Evolutionary conservation across 2,113 vertebrate genomes (phyloP).

Genomic region (Passer montanus): DNA sequence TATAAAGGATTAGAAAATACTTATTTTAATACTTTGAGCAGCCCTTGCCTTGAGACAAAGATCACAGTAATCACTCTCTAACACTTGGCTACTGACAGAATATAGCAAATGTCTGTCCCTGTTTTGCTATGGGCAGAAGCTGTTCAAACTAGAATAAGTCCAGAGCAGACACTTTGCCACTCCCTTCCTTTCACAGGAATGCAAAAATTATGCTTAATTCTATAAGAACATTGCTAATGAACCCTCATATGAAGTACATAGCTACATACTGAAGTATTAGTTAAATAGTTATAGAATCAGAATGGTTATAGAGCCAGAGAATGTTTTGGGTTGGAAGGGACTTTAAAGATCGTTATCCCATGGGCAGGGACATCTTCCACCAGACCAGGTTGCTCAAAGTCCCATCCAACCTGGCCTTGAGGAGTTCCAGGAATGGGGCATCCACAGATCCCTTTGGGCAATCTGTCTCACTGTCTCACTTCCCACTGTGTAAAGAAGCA

Average conservation of each 20-base stretch:
- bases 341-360: background rate
- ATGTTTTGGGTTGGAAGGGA: background rate
- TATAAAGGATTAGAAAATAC: background rate
- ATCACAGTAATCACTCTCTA: background rate
- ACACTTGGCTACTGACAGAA: background rate
- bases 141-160: background rate
- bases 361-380: background rate
- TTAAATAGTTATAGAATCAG: background rate
- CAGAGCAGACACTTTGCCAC: background rate
- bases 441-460: background rate
- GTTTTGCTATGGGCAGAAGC: background rate
- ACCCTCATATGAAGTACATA: background rate
- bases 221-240: background rate
- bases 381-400: background rate
- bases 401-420: background rate
- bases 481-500: background rate
- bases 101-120: background rate
- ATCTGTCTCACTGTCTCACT: background rate
- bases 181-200: background rate
- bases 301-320: background rate
- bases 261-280: background rate
- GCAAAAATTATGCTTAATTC: background rate
- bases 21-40: background rate
- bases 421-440: background rate
- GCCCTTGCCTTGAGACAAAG: background rate